phyloP scores from a whole-genome alignment of 1,140 invertebrate genomes.

The Drosophila watanabei region DNA sequence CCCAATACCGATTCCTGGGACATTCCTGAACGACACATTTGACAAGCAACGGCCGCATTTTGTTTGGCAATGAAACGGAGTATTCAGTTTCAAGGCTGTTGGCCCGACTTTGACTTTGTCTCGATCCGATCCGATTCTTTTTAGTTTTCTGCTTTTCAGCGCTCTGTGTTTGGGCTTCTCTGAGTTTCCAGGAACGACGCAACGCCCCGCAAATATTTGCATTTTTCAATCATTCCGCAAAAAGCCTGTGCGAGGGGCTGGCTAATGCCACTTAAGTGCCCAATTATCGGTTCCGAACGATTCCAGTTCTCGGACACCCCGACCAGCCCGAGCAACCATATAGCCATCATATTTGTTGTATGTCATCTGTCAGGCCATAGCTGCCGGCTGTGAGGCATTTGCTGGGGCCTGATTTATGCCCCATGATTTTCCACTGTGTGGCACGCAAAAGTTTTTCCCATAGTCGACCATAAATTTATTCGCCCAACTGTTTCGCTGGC shows the following conservation, averaged over 20 bases:
- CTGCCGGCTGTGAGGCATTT: conserved; percentile 67
- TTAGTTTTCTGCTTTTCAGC: conserved; percentile 2
- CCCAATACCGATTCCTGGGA: conserved; percentile 43
- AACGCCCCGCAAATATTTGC: conserved; percentile 70
- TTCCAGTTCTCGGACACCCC: conserved; percentile 19
- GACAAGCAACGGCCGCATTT: conserved; percentile 77
- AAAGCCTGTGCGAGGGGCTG: conserved; percentile 31
- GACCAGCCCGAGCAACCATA: conserved; percentile 36
- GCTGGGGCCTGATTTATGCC: conserved; percentile 69
- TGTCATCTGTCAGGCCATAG: conserved; percentile 79
- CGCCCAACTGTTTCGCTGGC: conserved; percentile 57
- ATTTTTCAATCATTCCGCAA: conserved; percentile 57
- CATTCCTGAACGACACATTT: conserved; percentile 78
- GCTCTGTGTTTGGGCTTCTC: conserved; percentile 35
- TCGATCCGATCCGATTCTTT: conserved; percentile 15
- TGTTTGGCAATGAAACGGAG: conserved; percentile 73
- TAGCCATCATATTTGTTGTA: conserved; percentile 70
- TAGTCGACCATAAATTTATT: conserved; percentile 69
- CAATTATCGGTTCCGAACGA: conserved; percentile 66
- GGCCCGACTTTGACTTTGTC: conserved; percentile 51
- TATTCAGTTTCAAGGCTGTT: conserved; percentile 79
- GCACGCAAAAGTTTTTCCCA: conserved; percentile 75
- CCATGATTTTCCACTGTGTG: conserved; percentile 83
- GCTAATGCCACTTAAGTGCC: conserved; percentile 82
- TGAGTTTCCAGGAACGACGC: conserved; percentile 65